Conservation (phyloP, 2,797 vertebrate species). For the Fringilla coelebs region DNA sequence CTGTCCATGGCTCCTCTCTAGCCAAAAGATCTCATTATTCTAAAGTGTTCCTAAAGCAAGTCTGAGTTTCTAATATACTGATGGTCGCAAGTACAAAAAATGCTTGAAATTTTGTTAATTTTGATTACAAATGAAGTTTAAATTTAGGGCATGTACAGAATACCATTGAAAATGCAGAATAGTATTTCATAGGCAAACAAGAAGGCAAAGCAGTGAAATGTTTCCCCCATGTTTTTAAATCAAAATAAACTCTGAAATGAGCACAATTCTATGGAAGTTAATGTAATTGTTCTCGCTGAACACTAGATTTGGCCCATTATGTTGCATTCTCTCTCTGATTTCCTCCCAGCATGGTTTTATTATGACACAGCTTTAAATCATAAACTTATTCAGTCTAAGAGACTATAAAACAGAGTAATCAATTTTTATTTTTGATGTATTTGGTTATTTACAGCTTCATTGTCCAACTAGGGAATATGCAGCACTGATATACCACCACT, state of each 20-base stretch:
- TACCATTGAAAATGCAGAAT: neutral
- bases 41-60: neutral
- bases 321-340: constrained; percentile 35
- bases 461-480: constrained; percentile 41
- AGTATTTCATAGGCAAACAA: neutral
- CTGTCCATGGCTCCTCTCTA: neutral
- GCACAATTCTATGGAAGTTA: neutral
- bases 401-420: constrained; percentile 63
- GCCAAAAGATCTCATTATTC: neutral
- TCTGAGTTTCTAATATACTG: neutral
- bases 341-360: constrained; percentile 27
- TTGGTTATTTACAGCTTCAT: constrained; percentile 65
- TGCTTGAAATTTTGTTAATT: neutral
- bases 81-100: neutral
- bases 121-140: neutral
- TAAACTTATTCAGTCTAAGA: constrained; percentile 65
- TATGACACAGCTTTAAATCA: constrained; percentile 47
- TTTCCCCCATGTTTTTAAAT: neutral
- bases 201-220: neutral
- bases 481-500: constrained; percentile 41
- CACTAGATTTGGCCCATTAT: constrained; percentile 44
- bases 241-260: neutral
- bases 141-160: neutral
- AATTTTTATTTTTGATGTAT: constrained; percentile 66
- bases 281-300: constrained; percentile 19